These are phyloP conservation scores for Cosmorhoe ocellata DNA, from an alignment of 2,888 invertebrate genomes.

Conservation along the genomic window DNA sequence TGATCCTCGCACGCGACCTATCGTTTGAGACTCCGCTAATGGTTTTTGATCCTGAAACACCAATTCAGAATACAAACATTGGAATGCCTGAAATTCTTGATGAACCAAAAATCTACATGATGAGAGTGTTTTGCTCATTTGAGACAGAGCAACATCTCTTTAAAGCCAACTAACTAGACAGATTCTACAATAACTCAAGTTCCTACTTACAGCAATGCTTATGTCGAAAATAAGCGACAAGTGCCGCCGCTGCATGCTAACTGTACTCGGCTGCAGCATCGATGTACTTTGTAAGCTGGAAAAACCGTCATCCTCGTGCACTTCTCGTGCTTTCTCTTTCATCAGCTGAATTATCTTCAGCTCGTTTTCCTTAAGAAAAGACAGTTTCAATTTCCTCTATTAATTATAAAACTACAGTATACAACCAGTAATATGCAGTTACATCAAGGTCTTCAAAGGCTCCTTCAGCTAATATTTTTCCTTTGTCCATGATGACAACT, in stretches of 20 bases:
- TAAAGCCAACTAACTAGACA: no score
- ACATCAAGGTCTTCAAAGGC: slow-evolving; percentile 64
- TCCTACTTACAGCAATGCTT: slow-evolving; percentile 53
- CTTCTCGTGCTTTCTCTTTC: slow-evolving; percentile 62
- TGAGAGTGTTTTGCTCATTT: no score
- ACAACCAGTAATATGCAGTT: slow-evolving; percentile 31
- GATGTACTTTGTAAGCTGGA: slow-evolving; percentile 42
- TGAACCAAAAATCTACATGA: neutral
- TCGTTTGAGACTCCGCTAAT: slow-evolving; percentile 61
- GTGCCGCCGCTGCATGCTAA: slow-evolving; percentile 57
- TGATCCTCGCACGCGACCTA: slow-evolving; percentile 63
- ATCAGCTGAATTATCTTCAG: slow-evolving; percentile 65
- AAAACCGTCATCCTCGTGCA: slow-evolving; percentile 53
- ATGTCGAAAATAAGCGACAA: slow-evolving; percentile 58
- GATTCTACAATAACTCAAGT: neutral
- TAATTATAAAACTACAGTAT: neutral
- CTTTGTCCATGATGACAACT: slow-evolving; percentile 71
- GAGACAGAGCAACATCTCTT: no score
- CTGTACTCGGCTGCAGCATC: slow-evolving; percentile 48
- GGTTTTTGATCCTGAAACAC: slow-evolving; percentile 63
- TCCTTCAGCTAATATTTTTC: slow-evolving; percentile 62
- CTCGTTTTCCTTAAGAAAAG: slow-evolving; percentile 51
- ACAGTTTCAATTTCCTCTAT: neutral
- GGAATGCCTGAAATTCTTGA: no score
- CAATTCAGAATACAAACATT: neutral